These are phyloP conservation scores for Montifringilla adamsi DNA, from an alignment of 2,113 vertebrate genomes.

Conservation along the genomic window DNA sequence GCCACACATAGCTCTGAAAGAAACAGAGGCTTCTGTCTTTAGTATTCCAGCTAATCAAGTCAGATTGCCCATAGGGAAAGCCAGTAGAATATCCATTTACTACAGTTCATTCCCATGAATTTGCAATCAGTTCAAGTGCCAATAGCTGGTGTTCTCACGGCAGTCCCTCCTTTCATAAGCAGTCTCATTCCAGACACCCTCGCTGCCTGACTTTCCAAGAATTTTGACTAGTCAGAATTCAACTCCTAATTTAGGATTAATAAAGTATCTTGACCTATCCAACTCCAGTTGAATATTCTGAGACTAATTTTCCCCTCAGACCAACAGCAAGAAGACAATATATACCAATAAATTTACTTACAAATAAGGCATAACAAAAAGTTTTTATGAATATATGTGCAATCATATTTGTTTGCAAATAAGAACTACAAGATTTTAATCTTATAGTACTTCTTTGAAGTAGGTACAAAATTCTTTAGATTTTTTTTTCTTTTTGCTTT, in stretches of 20 bases:
- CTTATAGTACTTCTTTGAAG: not conserved
- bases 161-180: not conserved
- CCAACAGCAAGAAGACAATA: not conserved
- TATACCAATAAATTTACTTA: not conserved
- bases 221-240: not conserved
- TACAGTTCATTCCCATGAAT: not conserved
- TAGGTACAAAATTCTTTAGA: not conserved
- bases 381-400: not conserved
- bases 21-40: not conserved
- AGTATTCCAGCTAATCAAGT: not conserved
- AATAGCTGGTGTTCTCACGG: not conserved
- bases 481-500: not conserved
- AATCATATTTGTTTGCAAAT: not conserved
- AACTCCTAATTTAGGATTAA: not conserved
- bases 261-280: not conserved
- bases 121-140: not conserved
- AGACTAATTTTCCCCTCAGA: not conserved
- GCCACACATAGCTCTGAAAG: not conserved
- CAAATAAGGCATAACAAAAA: not conserved
- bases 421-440: not conserved
- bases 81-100: not conserved
- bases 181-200: not conserved
- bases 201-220: not conserved
- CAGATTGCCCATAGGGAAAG: not conserved
- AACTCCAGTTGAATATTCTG: not conserved